Evolutionary conservation across 1,140 invertebrate genomes (phyloP).

Genomic region (Pogonus chalceus): DNA sequence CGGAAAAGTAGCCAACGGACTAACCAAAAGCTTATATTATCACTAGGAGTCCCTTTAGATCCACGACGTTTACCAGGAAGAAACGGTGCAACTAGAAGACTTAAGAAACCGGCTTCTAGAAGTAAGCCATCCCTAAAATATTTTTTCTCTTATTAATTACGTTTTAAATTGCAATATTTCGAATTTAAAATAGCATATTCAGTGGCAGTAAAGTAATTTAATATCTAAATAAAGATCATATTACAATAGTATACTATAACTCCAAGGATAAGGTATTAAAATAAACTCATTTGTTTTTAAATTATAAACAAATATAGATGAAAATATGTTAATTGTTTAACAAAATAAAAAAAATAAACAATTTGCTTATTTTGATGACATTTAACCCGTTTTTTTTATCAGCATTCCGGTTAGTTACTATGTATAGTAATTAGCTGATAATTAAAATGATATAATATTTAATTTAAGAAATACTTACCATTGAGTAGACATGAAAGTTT

Average conservation of each 20-base stretch:
- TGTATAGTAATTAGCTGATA: too few species aligned
- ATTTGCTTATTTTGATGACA: conserved; percentile 7
- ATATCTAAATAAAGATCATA: too few species aligned
- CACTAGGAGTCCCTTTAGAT: conserved; percentile 36
- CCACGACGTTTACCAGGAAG: conserved; percentile 32
- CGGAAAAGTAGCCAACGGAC: conserved; percentile 71
- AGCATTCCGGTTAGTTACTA: too few species aligned
- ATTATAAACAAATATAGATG: neutral
- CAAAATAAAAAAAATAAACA: conserved; percentile 4
- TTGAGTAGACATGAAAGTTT: conserved; percentile 67
- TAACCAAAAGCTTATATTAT: conserved; percentile 58
- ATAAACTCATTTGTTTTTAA: neutral
- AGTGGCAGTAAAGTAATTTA: too few species aligned
- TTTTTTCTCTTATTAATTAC: too few species aligned
- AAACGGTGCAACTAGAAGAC: conserved; percentile 58
- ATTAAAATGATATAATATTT: too few species aligned
- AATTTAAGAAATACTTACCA: conserved; percentile 63
- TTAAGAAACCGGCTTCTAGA: conserved; percentile 67
- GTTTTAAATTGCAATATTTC: too few species aligned
- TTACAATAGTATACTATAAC: too few species aligned
- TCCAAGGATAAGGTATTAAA: conserved; percentile 5
- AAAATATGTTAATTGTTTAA: neutral
- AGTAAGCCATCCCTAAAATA: conserved; percentile 65
- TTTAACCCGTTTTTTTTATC: too few species aligned
- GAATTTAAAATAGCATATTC: too few species aligned